These are phyloP conservation scores for Apodemia duryi DNA, from an alignment of 2,888 invertebrate species.

Conservation along the genomic window DNA sequence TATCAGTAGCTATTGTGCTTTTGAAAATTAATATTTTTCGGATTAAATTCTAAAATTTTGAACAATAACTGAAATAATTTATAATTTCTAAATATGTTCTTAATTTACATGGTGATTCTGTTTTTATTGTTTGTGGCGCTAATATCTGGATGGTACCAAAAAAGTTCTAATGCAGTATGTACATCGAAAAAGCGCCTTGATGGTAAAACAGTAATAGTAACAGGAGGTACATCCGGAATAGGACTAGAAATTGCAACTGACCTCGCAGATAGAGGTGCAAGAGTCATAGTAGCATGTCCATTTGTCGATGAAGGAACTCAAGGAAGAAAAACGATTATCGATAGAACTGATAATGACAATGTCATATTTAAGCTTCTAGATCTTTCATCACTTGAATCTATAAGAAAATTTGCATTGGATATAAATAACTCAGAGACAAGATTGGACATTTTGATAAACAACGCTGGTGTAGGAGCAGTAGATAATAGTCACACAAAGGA, in stretches of 20 bases:
- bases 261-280: conserved; percentile 58
- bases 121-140: conserved; percentile 21
- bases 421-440: conserved; percentile 46
- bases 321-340: conserved; percentile 80
- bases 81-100: no score
- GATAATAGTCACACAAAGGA: conserved; percentile 81
- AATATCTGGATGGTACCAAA: conserved; percentile 53
- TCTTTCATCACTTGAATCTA: conserved; percentile 83
- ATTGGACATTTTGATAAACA: conserved; percentile 90
- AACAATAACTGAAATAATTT: no score
- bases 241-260: conserved; percentile 59
- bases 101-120: no score
- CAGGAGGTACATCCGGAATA: conserved; percentile 64
- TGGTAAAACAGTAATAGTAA: conserved; percentile 56
- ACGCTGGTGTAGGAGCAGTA: conserved; percentile 87
- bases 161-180: conserved; percentile 55
- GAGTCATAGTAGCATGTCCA: conserved; percentile 63
- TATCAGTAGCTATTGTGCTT: no score
- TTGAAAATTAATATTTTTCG: no score
- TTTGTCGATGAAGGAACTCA: conserved; percentile 51
- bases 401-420: conserved; percentile 30
- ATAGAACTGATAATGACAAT: conserved; percentile 82
- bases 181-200: conserved; percentile 55
- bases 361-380: conserved; percentile 82
- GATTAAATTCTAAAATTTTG: no score